Percentiles rank a stretch among this genome's conserved stretches.
These are phyloP conservation scores for Chelon labrosus DNA, from an alignment of 2,797 vertebrate genomes.

Conservation along the genomic window DNA sequence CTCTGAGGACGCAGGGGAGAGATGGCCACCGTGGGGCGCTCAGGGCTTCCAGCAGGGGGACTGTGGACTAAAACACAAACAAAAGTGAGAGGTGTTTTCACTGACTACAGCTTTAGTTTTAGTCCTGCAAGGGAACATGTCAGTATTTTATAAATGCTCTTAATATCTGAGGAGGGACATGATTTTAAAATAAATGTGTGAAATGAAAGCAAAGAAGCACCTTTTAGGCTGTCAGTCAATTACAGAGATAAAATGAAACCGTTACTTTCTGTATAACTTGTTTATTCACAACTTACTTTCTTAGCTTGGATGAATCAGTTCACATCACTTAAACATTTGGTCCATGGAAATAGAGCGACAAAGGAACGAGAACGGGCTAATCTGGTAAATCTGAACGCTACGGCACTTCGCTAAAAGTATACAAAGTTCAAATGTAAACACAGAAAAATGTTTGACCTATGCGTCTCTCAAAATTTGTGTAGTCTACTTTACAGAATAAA, in stretches of 20 bases:
- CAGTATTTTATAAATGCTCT: too few species aligned
- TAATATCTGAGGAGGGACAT: neutral
- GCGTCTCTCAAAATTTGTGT: too few species aligned
- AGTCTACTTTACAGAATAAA: too few species aligned
- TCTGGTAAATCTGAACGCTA: neutral
- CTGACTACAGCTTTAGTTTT: neutral
- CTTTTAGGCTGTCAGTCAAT: neutral
- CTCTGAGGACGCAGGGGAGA: slow-evolving; percentile 91
- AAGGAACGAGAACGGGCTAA: neutral
- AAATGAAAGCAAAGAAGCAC: neutral
- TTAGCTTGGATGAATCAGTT: neutral
- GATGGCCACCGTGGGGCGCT: slow-evolving; percentile 89
- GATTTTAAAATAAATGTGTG: neutral
- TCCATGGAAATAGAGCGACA: neutral
- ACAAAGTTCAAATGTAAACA: too few species aligned
- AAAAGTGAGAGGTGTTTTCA: slow-evolving; percentile 15
- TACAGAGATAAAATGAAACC: neutral
- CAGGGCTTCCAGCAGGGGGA: slow-evolving; percentile 86
- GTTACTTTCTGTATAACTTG: neutral
- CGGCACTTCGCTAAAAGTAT: too few species aligned
- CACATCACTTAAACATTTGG: neutral
- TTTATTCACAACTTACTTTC: neutral
- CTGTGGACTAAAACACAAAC: slow-evolving; percentile 81
- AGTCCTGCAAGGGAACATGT: too few species aligned
- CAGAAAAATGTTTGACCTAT: too few species aligned